Percentiles rank a stretch among this genome's conserved stretches.
Conservation (phyloP, 1,140 invertebrate species). For the Archegozetes longisetosus region DNA sequence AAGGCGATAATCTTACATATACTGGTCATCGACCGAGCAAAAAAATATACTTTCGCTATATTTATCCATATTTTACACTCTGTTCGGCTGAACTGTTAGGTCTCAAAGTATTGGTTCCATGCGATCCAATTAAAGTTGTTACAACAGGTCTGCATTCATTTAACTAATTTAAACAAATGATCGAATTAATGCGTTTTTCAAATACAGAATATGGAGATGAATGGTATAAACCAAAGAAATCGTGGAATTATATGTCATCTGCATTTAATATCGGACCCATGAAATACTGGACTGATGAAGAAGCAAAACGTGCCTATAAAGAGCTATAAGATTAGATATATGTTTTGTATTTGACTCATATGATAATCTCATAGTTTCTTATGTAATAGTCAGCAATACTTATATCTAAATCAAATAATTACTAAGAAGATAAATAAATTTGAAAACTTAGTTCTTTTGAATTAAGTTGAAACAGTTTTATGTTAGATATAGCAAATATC, state of each 20-base stretch:
- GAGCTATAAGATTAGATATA: too few species aligned
- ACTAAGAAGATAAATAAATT: too few species aligned
- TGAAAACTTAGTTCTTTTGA: too few species aligned
- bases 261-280: not conserved
- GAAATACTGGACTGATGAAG: not conserved
- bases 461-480: too few species aligned
- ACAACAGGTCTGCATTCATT: constrained; percentile 26
- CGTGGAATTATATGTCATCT: not conserved
- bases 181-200: not conserved
- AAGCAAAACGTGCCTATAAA: not conserved
- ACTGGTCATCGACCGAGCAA: not conserved
- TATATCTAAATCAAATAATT: too few species aligned
- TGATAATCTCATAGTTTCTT: too few species aligned
- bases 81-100: constrained; percentile 39
- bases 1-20: not conserved
- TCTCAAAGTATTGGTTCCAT: constrained; percentile 37
- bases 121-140: constrained; percentile 36
- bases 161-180: not conserved
- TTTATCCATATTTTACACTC: constrained; percentile 36
- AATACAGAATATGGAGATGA: not conserved
- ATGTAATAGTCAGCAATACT: too few species aligned
- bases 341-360: too few species aligned
- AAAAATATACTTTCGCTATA: constrained; percentile 30
- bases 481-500: too few species aligned
- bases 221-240: not conserved